Evolutionary conservation across 2,797 vertebrate species (phyloP), one percentile per base, ranked within the genome.

Genomic region (Pantherophis alleghaniensis): DNA sequence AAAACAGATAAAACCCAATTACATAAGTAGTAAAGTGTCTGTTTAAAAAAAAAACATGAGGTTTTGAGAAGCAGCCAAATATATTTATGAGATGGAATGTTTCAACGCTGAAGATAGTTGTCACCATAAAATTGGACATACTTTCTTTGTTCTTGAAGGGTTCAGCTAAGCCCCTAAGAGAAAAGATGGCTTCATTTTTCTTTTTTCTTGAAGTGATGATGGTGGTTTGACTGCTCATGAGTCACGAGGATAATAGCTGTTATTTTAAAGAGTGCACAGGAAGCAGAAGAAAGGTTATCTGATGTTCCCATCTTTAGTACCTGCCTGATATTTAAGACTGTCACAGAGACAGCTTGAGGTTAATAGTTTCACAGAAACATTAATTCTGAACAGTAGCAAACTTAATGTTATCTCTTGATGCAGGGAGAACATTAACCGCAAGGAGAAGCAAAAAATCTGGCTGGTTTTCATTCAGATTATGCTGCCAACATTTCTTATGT

Each of bases 211-310:
- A 86, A 93, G 88, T 86, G 60, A 61, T 94, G 91, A 87, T 87
- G 93, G 94, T 0, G 2, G 89, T 92, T 93, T 96, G 94, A 94
- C 93, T 95, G 95, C 93, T 94, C 95, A 37, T 96, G 96, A 97
- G 94, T 96, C 96, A 96, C 47, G 51, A 61, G 89, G 59, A 93
- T 96, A 92, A 90, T 61, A 96, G 91, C 88, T 95, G 69, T 63
- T 96, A 90, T 95, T 94, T 95, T 94, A 95, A 94, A 96, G 93
- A 95, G 95, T 94, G 90, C 87, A 89, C 26, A 93, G 59, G 61
- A 51, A 93, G 87, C 13, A 89, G 94, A 96, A 91, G 63, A 92
- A 89, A 53, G 61, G 63, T 47, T 88, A 94, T 94, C 60, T 94
- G 92, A 93, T 93, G 91, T 94, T 95, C 95, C 63, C 59, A 95